phyloP scores from a whole-genome alignment of 1,140 invertebrate species.

The Drosophila nigrodunni region DNA sequence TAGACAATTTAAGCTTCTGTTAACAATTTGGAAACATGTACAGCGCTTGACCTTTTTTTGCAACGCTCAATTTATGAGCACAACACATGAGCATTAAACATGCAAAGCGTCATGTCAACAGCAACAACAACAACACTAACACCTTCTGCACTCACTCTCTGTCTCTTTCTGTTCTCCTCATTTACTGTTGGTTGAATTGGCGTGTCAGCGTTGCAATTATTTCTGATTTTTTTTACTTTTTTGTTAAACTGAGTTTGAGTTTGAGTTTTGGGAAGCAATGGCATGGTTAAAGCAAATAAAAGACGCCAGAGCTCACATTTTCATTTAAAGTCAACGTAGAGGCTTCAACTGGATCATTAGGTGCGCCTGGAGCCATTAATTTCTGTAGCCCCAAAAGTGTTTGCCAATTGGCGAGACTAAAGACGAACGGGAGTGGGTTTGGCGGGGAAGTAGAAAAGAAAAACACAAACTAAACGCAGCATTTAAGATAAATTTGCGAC shows the following conservation, averaged over 20 bases:
- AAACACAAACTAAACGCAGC: slow-evolving; percentile 70
- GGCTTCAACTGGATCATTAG: slow-evolving; percentile 68
- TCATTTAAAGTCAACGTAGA: slow-evolving; percentile 62
- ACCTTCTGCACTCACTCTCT: background rate
- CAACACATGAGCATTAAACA: slow-evolving; percentile 57
- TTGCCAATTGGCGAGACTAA: slow-evolving; percentile 64
- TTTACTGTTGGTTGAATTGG: slow-evolving; percentile 32
- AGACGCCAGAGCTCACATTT: slow-evolving; percentile 63
- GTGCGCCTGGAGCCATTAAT: slow-evolving; percentile 74
- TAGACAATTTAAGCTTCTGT: slow-evolving; percentile 45
- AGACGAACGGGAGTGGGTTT: slow-evolving; percentile 11
- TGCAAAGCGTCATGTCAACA: slow-evolving; percentile 59
- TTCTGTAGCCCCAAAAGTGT: slow-evolving; percentile 72
- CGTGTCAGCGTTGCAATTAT: slow-evolving; percentile 79
- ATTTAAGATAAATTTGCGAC: slow-evolving; percentile 79
- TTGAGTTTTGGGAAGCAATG: slow-evolving; percentile 26
- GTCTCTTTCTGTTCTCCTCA: background rate
- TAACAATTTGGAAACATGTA: slow-evolving; percentile 58
- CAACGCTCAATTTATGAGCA: slow-evolving; percentile 65
- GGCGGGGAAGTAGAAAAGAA: slow-evolving; percentile 19
- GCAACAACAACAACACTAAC: slow-evolving; percentile 14
- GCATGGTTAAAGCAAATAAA: slow-evolving; percentile 77
- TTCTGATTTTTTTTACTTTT: slow-evolving; percentile 55
- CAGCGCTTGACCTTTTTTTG: slow-evolving; percentile 71
- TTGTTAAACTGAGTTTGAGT: background rate